A percentile compares a stretch with the other conserved stretches of the same genome.
These are phyloP conservation scores for Eupithecia centaureata DNA, from an alignment of 2,888 invertebrate genomes.

Conservation along the genomic window DNA sequence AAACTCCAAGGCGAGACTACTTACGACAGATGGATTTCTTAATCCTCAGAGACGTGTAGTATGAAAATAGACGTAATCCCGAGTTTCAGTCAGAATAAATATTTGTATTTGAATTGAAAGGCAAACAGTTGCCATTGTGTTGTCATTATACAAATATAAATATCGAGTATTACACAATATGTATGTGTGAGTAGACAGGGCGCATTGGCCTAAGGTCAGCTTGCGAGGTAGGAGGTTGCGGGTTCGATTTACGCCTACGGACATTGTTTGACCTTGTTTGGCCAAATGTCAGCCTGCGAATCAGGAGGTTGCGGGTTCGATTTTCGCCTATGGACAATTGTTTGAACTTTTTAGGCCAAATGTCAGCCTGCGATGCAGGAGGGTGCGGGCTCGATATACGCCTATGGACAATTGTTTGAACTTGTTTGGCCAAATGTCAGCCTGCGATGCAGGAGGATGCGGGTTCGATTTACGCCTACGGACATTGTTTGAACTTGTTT, in stretches of 20 bases:
- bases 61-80: conserved; percentile 37
- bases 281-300: too few species aligned
- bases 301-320: too few species aligned
- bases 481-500: not conserved
- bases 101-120: conserved; percentile 62
- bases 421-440: not conserved
- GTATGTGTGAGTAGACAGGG: not conserved
- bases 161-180: conserved; percentile 35
- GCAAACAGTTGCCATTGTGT: conserved; percentile 55
- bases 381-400: too few species aligned
- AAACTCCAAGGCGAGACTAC: not conserved
- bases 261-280: not conserved
- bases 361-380: too few species aligned
- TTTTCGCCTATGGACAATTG: too few species aligned
- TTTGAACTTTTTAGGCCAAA: too few species aligned
- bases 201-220: not conserved
- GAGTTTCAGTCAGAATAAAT: conserved; percentile 53
- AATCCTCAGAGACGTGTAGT: conserved; percentile 35
- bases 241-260: not conserved
- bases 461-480: not conserved
- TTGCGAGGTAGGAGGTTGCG: not conserved
- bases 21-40: conserved; percentile 11
- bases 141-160: conserved; percentile 50
- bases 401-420: too few species aligned
- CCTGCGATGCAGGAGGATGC: not conserved